A percentile compares a stretch with the other conserved stretches of the same genome.
Conservation (phyloP, 2,113 vertebrate genomes). For the Mesoclemmys tuberculata region DNA sequence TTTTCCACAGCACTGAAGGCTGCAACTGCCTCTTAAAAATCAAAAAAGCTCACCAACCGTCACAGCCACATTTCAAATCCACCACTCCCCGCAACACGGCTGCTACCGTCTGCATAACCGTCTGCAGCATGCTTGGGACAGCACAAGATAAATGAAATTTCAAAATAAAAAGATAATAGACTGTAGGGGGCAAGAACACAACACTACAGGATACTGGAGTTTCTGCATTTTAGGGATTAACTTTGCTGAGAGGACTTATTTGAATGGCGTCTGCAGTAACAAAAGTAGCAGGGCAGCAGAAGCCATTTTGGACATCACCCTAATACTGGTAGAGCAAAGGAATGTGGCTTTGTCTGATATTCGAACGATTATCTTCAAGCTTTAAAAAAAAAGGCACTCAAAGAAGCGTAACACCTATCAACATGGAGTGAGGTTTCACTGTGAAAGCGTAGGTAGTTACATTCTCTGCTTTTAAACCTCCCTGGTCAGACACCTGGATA, state of each 20-base stretch:
- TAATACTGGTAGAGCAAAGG: neutral
- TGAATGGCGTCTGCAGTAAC: accelerated
- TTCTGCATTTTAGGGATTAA: neutral
- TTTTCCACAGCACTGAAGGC: neutral
- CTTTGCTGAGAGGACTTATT: neutral
- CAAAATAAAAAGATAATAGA: accelerated
- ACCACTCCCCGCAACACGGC: neutral
- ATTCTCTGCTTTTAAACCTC: neutral
- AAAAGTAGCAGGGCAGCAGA: neutral
- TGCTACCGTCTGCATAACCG: neutral
- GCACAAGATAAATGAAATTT: accelerated
- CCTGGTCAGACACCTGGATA: neutral
- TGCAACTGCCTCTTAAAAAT: neutral
- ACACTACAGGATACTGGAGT: accelerated
- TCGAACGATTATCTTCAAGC: neutral
- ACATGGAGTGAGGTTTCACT: neutral
- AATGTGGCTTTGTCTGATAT: neutral
- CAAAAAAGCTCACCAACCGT: neutral
- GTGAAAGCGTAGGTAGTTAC: neutral
- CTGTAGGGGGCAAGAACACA: accelerated
- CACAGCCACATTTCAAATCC: neutral
- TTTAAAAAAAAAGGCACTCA: neutral
- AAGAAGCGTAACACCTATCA: neutral
- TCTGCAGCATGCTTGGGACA: no score
- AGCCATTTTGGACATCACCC: neutral